Evolutionary conservation across 2,888 invertebrate species (phyloP).

Genomic region (Caenorhabditis panamensis): DNA sequence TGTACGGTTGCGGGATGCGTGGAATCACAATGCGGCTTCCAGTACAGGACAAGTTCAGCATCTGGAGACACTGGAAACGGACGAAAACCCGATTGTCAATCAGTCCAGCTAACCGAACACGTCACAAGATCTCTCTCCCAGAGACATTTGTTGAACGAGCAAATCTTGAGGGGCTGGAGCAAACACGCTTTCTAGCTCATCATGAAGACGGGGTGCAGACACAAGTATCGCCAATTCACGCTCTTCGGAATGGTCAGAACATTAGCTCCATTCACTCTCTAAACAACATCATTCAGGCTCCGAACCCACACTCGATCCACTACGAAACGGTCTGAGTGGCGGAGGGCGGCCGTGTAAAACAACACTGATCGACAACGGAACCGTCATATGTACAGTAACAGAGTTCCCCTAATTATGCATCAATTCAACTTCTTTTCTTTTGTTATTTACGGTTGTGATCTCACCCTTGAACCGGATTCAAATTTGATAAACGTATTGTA

Average conservation of each 20-base stretch:
- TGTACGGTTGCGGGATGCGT: slow-evolving; percentile 76
- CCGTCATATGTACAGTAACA: slow-evolving; percentile 48
- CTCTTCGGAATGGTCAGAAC: slow-evolving; percentile 56
- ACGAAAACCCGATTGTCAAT: slow-evolving; percentile 58
- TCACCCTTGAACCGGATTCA: background rate
- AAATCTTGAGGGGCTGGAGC: slow-evolving; percentile 59
- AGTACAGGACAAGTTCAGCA: slow-evolving; percentile 72
- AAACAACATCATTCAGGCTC: slow-evolving; percentile 12
- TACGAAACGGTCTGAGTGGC: slow-evolving; percentile 27
- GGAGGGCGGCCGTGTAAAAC: slow-evolving; percentile 32
- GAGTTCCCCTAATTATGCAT: slow-evolving; percentile 46
- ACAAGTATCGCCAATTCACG: slow-evolving; percentile 60
- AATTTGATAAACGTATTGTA: background rate
- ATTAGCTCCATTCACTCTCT: background rate
- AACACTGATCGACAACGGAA: slow-evolving; percentile 40
- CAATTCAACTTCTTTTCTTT: background rate
- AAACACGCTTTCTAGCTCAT: slow-evolving; percentile 61
- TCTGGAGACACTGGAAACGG: slow-evolving; percentile 69
- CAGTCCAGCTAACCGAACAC: slow-evolving; percentile 15
- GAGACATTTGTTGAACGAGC: slow-evolving; percentile 46
- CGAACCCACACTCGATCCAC: slow-evolving; percentile 25
- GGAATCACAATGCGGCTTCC: slow-evolving; percentile 71
- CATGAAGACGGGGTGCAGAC: slow-evolving; percentile 54
- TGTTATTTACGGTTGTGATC: slow-evolving; percentile 28
- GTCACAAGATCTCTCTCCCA: slow-evolving; percentile 59